Evolutionary conservation across 2,888 invertebrate species (phyloP).

Genomic region (Trachelus iudaicus): DNA sequence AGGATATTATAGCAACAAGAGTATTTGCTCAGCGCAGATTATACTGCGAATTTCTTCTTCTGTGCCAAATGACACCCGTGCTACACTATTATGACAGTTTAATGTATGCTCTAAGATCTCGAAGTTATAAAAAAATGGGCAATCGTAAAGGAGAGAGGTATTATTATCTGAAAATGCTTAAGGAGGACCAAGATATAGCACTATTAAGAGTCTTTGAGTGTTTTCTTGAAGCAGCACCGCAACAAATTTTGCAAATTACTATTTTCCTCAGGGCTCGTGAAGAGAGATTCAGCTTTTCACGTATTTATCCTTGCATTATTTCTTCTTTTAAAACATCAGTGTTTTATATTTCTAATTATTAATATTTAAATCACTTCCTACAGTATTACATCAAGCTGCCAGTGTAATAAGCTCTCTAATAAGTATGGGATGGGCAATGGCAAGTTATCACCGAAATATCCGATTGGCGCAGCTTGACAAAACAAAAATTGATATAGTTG

Average conservation of each 20-base stretch:
- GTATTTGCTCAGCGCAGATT: conserved; percentile 71
- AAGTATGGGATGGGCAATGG: conserved; percentile 93
- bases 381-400: conserved; percentile 74
- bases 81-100: conserved; percentile 73
- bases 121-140: conserved; percentile 71
- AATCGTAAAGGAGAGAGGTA: conserved; percentile 72
- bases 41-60: conserved; percentile 72
- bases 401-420: conserved; percentile 83
- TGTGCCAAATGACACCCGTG: conserved; percentile 80
- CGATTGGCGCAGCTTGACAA: conserved; percentile 84
- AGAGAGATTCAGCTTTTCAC: conserved; percentile 66
- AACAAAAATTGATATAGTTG: conserved; percentile 78
- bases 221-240: conserved; percentile 84
- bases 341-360: conserved; percentile 60
- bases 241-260: conserved; percentile 80
- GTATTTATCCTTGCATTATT: conserved; percentile 58
- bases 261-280: conserved; percentile 73
- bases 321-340: conserved; percentile 38
- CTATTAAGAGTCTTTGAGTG: conserved; percentile 82
- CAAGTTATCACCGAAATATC: conserved; percentile 85
- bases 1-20: conserved; percentile 61
- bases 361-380: conserved; percentile 20
- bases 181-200: conserved; percentile 84
- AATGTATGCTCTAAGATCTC: conserved; percentile 75
- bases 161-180: conserved; percentile 80